phyloP scores from a whole-genome alignment of 2,797 vertebrate species.

The Spondyliosoma cantharus region DNA sequence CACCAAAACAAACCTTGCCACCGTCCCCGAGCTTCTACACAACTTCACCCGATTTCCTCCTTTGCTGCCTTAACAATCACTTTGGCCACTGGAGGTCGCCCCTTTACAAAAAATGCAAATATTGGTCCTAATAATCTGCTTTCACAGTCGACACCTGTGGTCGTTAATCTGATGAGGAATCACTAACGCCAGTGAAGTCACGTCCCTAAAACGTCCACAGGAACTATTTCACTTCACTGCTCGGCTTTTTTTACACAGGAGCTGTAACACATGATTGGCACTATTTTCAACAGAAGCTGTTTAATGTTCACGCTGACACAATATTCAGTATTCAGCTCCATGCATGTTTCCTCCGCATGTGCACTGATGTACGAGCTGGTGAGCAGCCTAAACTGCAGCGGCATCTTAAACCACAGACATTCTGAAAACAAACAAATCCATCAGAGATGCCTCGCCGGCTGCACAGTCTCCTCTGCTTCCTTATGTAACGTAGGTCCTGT shows the following conservation, averaged over 20 bases:
- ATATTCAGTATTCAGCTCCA: background rate
- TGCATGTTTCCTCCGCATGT: slow-evolving; percentile 18
- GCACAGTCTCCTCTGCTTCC: slow-evolving; percentile 61
- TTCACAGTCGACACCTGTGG: too few relatives aligned
- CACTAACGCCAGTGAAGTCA: background rate
- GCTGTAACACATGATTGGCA: background rate
- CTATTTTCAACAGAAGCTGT: background rate
- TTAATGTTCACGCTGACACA: background rate
- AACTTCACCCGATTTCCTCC: too few relatives aligned
- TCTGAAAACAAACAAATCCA: slow-evolving; percentile 74
- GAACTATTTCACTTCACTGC: background rate
- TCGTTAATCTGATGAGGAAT: background rate
- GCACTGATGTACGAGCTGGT: slow-evolving; percentile 20
- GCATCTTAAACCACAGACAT: slow-evolving; percentile 53
- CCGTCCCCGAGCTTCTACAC: too few relatives aligned
- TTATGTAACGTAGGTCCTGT: slow-evolving; percentile 82
- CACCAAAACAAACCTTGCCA: too few relatives aligned
- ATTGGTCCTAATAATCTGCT: too few relatives aligned
- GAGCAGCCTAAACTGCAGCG: slow-evolving; percentile 46
- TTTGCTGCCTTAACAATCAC: too few relatives aligned
- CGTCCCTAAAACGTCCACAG: background rate
- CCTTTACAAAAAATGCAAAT: too few relatives aligned
- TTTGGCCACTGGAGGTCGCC: too few relatives aligned
- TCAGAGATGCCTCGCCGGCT: slow-evolving; percentile 72
- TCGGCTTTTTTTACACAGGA: background rate